These are phyloP conservation scores for Seriola rivoliana DNA, from an alignment of 2,113 vertebrate species.

Conservation along the genomic window DNA sequence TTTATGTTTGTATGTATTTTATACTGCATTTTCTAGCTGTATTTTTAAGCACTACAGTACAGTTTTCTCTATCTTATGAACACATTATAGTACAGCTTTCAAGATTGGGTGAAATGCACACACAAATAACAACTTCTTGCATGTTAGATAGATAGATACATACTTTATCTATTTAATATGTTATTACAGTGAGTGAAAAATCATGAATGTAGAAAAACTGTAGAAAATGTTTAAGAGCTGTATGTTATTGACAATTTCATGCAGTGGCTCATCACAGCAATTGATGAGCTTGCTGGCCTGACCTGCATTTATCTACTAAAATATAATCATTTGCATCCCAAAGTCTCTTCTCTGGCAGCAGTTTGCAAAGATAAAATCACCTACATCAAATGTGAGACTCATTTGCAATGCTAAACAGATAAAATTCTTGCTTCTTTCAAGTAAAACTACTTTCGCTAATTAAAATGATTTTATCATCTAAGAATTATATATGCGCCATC, in stretches of 20 bases:
- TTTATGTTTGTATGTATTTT: background rate
- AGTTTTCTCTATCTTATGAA: too few species aligned
- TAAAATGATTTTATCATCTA: background rate
- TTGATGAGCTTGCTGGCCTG: background rate
- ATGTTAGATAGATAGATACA: too few species aligned
- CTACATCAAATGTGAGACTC: background rate
- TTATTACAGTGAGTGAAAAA: too few species aligned
- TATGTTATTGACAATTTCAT: background rate
- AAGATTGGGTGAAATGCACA: too few species aligned
- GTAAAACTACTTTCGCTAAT: background rate
- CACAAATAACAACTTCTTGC: too few species aligned
- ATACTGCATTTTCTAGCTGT: background rate
- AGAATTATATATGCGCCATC: background rate
- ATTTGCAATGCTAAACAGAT: background rate
- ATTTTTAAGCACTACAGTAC: too few species aligned
- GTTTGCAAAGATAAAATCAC: background rate
- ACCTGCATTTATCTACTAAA: background rate
- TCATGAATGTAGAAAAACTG: background rate
- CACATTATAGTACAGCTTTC: too few species aligned
- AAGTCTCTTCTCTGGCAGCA: background rate
- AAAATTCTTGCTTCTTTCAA: background rate
- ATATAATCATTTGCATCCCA: background rate
- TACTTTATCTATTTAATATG: too few species aligned
- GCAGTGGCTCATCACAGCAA: background rate
- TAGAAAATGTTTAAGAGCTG: background rate